Evolutionary conservation across 2,888 invertebrate species (phyloP).

Genomic region (Pinctada fucata): DNA sequence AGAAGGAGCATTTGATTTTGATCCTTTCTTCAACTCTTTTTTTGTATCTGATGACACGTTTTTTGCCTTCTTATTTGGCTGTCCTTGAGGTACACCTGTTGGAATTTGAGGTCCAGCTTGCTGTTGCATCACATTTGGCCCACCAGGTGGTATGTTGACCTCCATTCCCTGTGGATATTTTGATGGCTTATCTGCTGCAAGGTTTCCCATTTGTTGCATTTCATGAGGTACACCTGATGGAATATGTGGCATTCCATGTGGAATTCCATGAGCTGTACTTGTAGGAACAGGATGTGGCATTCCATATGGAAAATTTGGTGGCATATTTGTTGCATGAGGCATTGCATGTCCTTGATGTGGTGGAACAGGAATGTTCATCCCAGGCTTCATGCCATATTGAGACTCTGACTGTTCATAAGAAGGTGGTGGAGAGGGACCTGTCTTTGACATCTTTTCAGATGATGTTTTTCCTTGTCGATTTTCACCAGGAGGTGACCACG

Average conservation of each 20-base stretch:
- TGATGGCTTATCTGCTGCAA: no score
- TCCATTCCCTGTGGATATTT: no score
- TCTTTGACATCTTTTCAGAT: no score
- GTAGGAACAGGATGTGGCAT: background rate
- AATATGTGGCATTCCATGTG: background rate
- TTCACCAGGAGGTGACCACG: background rate
- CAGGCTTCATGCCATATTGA: no score
- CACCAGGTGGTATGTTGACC: no score
- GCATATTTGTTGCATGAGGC: background rate
- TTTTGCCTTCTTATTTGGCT: no score
- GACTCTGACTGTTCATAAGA: background rate
- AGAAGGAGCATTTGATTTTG: no score
- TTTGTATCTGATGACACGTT: no score
- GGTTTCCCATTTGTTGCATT: background rate
- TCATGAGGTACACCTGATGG: background rate
- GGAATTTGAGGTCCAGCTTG: no score
- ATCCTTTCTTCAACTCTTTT: no score
- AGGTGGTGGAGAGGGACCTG: background rate
- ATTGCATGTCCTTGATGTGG: background rate
- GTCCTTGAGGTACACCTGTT: no score
- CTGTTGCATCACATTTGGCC: no score
- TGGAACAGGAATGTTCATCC: background rate
- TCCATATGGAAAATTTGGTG: background rate
- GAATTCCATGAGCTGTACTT: background rate
- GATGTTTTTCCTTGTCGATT: background rate